Base-by-base conservation (phyloP, 2,888 invertebrate species). In the Gryllus longicercus region DNA sequence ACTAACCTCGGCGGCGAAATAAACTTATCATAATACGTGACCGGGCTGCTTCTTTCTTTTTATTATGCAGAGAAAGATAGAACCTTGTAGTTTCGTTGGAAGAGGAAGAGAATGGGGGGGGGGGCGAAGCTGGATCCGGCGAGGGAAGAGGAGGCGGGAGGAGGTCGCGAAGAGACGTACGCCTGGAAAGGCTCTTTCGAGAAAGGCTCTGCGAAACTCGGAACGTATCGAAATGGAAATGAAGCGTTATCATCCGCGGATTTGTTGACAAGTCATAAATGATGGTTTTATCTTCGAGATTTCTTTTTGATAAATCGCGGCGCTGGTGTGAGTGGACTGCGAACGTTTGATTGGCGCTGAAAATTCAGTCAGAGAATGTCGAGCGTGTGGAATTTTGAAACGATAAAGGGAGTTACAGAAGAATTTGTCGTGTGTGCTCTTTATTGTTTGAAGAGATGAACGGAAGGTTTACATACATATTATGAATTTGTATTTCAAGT, bases 261-360 rank as follows among this genome's bases (percentile, higher is more conserved):
- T 63, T 63, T 63, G 63, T 63, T 63, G 63, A 63, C 63, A 63
- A 63, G 63, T 12, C 16, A 63, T 63, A 63, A 63, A 63, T 63
- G 12, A 63, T 63, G 12, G 12, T 63, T 18, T 18, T 18, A 16
- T 18, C 63, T 63, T 5, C 63, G 25, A 3, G 25, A 25, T 63
- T 63, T 63, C 63, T 63, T 63, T 18, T 63, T 18, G 63, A 63
- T 18, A 63, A 63, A 63, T 63, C 63, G 63, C 18, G 63, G 63
- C 63, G 12, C 18, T 63, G 18, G 16, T 3, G 63, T 63, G 63
- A 18, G 18, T 63, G 63, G 63, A 4, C 18, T 63, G 63, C 25
- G 25, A 25, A 25, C 63, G 63, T 63, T 63, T 63, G 63, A 63
- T 63, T 18, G 63, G 63, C 63, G 63, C 63, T 12, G 3, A 63